Evolutionary conservation across 2,888 invertebrate species (phyloP), one percentile per base, ranked within the genome.

Genomic region (Tiphia femorata): DNA sequence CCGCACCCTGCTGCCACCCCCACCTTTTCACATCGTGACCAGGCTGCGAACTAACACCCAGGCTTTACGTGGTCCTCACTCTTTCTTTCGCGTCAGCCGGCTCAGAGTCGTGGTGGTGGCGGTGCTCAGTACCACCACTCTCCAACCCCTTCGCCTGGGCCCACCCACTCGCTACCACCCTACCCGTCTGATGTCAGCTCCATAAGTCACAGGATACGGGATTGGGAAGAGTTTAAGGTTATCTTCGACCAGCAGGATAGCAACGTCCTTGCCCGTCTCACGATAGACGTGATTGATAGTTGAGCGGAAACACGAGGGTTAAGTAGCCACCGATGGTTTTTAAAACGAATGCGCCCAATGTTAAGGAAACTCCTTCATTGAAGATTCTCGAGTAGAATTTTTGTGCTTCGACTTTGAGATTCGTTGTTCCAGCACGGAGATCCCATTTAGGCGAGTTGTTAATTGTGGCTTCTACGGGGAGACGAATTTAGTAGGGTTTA

Each of bases 21-120:
- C 52, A 52, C 37, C 66, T 42, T 49, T 44, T 50, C 48, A 48
- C 53, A 43, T 64, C 77, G 75, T 75, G 76, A 76, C 71, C 72
- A 64, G 74, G 71, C 67, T 73, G 70, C 58, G 72, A 78, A 78
- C 69, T 65, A 72, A 67, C 69, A 52, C 55, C 59, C 61, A 30
- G 37, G 58, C 60, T 56, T 62, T 50, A 57, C 33, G 17, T 35
- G 40, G 43, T 48, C 35, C 56, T 56, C 52, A 19, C 60, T 52
- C 57, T 52, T 56, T 55, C 58, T 14, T 12, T 42, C 51, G 51
- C 54, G 33, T n/a, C 29, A 53, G 33, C 16, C 29, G 23, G 44
- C 14, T 8, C 16, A 19, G 10, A 1, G 14, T 23, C 33, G 5
- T 8, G 17, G 20, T 7, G 21, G 5, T 30, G 16, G 16, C 21